phyloP scores from a whole-genome alignment of 2,888 invertebrate genomes.

The Caenorhabditis panamensis region DNA sequence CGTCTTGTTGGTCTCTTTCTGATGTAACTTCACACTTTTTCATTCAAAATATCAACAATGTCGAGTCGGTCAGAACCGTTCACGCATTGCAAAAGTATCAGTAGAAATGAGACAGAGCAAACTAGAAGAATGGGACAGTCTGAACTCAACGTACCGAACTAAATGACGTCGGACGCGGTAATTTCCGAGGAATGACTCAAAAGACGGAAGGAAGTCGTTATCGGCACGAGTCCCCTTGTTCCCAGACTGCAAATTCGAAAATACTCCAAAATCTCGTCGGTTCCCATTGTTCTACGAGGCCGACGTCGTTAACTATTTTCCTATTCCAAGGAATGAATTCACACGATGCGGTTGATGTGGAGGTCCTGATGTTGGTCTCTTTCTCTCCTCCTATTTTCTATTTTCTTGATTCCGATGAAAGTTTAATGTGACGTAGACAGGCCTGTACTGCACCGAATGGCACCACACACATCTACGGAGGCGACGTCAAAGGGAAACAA shows the following conservation, averaged over 20 bases:
- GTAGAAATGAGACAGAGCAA: no score
- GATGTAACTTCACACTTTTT: conserved; percentile 3
- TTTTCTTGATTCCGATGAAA: neutral
- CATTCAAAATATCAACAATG: neutral
- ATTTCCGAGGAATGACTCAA: conserved; percentile 15
- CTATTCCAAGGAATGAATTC: neutral
- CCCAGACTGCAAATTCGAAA: conserved; percentile 51
- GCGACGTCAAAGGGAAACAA: neutral
- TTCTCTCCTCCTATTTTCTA: conserved; percentile 15
- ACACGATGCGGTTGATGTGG: conserved; percentile 2
- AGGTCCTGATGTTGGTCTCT: neutral
- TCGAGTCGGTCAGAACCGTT: neutral
- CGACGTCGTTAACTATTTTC: neutral
- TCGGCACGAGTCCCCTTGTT: conserved; percentile 4
- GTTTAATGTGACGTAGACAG: conserved; percentile 14
- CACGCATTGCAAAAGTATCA: no score
- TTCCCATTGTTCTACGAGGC: conserved; percentile 26
- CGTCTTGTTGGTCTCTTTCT: neutral
- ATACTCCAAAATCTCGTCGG: conserved; percentile 17
- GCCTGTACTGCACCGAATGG: neutral
- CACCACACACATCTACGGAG: no score
- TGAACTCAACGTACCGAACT: no score
- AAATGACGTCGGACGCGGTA: neutral
- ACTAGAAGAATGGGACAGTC: no score
- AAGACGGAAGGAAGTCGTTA: conserved; percentile 51